Conservation (phyloP, 1,140 invertebrate species). For the Platyscapa corneri region DNA sequence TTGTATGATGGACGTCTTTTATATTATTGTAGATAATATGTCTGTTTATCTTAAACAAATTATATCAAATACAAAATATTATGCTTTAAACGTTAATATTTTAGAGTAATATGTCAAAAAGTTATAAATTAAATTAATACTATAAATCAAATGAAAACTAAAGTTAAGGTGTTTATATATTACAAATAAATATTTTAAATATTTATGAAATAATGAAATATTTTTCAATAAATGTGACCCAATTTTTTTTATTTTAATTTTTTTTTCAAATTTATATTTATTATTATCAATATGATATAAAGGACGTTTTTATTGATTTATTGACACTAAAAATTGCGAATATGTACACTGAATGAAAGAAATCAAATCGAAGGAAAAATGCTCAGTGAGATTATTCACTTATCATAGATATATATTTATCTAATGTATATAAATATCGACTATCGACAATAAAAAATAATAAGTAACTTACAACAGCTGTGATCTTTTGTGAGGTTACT, state of each 20-base stretch:
- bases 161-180: background rate
- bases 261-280: background rate
- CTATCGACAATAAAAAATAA: conserved; percentile 32
- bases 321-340: background rate
- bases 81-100: background rate
- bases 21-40: background rate
- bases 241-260: background rate
- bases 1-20: conserved; percentile 13
- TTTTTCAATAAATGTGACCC: background rate
- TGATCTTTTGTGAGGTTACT: conserved; percentile 39
- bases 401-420: conserved; percentile 48
- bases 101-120: background rate
- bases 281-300: background rate
- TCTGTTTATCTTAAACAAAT: background rate
- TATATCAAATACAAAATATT: background rate
- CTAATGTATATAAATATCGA: conserved; percentile 38
- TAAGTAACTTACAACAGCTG: conserved; percentile 12
- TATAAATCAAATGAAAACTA: background rate
- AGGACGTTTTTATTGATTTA: conserved; percentile 11
- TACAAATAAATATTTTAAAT: background rate
- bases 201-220: background rate
- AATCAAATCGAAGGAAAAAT: conserved; percentile 10
- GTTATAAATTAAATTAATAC: background rate
- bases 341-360: background rate
- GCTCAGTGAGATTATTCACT: conserved; percentile 38